phyloP scores from a whole-genome alignment of 2,113 vertebrate species.

The Notothenia rossii region DNA sequence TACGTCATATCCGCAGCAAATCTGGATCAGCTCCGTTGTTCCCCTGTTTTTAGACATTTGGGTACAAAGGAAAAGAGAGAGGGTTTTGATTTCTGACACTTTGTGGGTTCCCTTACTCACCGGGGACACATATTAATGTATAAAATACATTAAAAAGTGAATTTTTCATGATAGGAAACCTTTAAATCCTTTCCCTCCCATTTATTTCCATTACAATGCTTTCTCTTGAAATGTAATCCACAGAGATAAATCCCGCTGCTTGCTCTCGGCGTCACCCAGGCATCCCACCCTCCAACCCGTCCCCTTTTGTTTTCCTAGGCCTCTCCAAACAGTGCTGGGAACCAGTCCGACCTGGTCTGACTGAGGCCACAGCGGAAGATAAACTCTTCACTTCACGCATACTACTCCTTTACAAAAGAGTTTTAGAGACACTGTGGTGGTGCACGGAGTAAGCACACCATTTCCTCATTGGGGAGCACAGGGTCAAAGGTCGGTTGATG shows the following conservation, averaged over 20 bases:
- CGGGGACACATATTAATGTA: too few relatives aligned
- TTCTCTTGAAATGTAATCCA: background rate
- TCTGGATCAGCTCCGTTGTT: too few relatives aligned
- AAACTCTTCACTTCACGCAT: slow-evolving; percentile 82
- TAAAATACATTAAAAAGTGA: too few relatives aligned
- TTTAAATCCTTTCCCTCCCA: background rate
- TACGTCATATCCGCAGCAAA: too few relatives aligned
- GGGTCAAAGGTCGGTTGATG: slow-evolving; percentile 66
- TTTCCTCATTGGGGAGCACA: slow-evolving; percentile 63
- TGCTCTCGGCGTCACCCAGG: slow-evolving; percentile 5
- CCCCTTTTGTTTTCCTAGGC: slow-evolving; percentile 76
- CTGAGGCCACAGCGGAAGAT: slow-evolving; percentile 80
- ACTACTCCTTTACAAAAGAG: slow-evolving; percentile 78
- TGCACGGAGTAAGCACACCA: slow-evolving; percentile 52
- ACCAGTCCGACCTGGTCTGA: slow-evolving; percentile 78
- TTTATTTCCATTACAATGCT: background rate
- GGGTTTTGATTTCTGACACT: too few relatives aligned
- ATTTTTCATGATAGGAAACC: too few relatives aligned
- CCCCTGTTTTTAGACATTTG: too few relatives aligned
- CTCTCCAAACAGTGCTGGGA: slow-evolving; percentile 81
- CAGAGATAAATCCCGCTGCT: background rate
- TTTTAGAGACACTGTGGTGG: slow-evolving; percentile 40
- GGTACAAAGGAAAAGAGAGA: too few relatives aligned
- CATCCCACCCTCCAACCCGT: slow-evolving; percentile 44
- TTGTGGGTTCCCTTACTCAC: too few relatives aligned